These are phyloP conservation scores for Buphagus erythrorhynchus DNA, from an alignment of 2,797 vertebrate genomes.

Conservation along the genomic window DNA sequence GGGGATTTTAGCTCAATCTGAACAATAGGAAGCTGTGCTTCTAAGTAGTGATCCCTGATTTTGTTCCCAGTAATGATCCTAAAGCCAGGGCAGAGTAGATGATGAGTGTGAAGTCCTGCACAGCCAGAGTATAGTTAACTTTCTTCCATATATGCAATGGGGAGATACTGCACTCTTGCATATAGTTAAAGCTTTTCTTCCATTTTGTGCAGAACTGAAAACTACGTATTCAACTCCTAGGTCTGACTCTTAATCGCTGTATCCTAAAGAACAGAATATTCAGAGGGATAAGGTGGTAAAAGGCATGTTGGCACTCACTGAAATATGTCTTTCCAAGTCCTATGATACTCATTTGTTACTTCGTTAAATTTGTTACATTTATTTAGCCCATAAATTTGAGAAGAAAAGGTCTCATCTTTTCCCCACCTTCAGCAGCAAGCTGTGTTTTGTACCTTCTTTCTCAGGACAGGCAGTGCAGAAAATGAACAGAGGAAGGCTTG, in stretches of 20 bases:
- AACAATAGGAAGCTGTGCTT: not conserved
- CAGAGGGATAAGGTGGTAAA: not conserved
- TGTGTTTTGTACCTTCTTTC: not conserved
- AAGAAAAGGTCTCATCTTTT: not conserved
- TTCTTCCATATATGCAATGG: not conserved
- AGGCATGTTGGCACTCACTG: not conserved
- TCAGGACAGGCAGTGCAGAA: not conserved
- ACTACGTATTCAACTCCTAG: not conserved
- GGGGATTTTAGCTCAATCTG: not conserved
- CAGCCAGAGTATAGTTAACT: not conserved
- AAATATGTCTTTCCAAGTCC: not conserved
- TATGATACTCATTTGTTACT: not conserved
- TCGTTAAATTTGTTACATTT: too few species aligned
- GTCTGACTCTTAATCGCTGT: not conserved
- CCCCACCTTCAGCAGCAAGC: accelerated
- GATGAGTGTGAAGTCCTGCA: not conserved
- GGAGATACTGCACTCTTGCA: not conserved
- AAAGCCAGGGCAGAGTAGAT: not conserved
- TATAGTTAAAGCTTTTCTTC: not conserved
- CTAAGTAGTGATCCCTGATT: not conserved
- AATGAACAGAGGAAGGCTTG: not conserved
- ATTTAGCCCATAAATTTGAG: not conserved
- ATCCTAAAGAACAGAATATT: not conserved
- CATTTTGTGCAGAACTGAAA: not conserved
- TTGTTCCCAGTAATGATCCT: not conserved